phyloP scores from a whole-genome alignment of 2,888 invertebrate genomes.

The Brachyptera putata region DNA sequence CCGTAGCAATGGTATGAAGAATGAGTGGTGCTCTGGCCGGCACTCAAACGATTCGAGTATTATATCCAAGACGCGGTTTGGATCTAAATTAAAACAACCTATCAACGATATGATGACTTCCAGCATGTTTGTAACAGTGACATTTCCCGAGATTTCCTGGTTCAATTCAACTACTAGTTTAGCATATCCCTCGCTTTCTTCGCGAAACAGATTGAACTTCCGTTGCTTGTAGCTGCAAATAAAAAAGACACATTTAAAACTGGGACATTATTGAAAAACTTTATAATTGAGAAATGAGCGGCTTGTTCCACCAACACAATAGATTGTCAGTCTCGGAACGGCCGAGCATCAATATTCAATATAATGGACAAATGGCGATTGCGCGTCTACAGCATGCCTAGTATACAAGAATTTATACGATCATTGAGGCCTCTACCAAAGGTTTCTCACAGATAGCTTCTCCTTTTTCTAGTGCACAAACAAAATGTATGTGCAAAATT shows the following conservation, averaged over 20 bases:
- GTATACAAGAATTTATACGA: no score
- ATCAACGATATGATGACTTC: conserved; percentile 92
- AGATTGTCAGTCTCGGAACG: no score
- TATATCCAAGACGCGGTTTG: conserved; percentile 93
- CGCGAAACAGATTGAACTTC: conserved; percentile 96
- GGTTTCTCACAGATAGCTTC: no score
- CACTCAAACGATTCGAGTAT: conserved; percentile 95
- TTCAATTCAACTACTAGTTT: conserved; percentile 92
- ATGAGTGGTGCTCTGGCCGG: conserved; percentile 63
- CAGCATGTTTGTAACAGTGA: conserved; percentile 64
- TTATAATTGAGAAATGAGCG: no score
- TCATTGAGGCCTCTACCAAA: no score
- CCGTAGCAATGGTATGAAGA: conserved; percentile 82
- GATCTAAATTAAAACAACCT: conserved; percentile 98
- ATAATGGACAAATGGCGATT: no score
- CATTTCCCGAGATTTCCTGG: conserved; percentile 64
- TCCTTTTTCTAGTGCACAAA: no score
- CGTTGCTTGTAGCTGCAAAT: conserved; percentile 93
- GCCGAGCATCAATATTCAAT: no score
- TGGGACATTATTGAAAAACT: no score
- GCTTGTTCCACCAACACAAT: no score
- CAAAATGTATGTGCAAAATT: no score
- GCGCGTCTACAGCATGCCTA: no score
- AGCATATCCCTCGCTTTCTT: conserved; percentile 98
- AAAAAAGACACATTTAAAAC: conserved; percentile 24